These are phyloP conservation scores for Ceratothoa steindachneri DNA, from an alignment of 2,888 invertebrate genomes.

Conservation along the genomic window DNA sequence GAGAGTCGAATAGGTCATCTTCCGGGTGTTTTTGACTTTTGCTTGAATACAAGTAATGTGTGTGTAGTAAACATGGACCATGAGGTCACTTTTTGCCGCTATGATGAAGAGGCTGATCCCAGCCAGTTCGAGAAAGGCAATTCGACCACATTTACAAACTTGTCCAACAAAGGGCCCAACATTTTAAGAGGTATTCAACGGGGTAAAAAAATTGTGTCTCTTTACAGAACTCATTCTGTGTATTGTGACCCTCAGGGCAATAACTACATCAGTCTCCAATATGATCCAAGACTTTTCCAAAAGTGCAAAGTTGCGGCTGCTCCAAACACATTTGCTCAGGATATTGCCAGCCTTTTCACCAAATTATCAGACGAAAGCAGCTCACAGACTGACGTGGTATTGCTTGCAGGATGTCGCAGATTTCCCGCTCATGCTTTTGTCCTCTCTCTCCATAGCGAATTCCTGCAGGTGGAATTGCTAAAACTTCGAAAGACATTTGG, in stretches of 20 bases:
- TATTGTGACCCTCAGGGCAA: conserved; percentile 35
- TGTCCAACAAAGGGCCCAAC: background rate
- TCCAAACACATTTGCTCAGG: background rate
- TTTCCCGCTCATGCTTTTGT: conserved; percentile 36
- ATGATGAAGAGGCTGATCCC: background rate
- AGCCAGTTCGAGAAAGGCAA: background rate
- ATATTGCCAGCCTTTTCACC: conserved; percentile 16
- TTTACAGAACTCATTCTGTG: conserved; percentile 29
- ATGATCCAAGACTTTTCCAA: conserved; percentile 26
- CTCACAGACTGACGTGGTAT: conserved; percentile 25
- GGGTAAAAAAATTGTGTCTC: conserved; percentile 5
- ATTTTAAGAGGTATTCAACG: background rate
- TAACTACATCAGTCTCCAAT: conserved; percentile 34
- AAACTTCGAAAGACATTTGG: background rate
- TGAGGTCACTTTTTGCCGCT: conserved; percentile 26
- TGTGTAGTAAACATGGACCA: conserved; percentile 25
- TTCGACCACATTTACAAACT: background rate
- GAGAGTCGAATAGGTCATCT: background rate
- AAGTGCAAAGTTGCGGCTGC: conserved; percentile 15
- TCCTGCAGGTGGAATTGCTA: conserved; percentile 15
- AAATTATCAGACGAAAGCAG: conserved; percentile 23
- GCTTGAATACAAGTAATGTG: conserved; percentile 18
- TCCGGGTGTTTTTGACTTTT: conserved; percentile 25
- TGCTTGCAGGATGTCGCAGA: conserved; percentile 20
- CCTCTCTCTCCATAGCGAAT: conserved; percentile 24